phyloP scores from a whole-genome alignment of 2,888 invertebrate species.

The Leptinotarsa rubiginosa region DNA sequence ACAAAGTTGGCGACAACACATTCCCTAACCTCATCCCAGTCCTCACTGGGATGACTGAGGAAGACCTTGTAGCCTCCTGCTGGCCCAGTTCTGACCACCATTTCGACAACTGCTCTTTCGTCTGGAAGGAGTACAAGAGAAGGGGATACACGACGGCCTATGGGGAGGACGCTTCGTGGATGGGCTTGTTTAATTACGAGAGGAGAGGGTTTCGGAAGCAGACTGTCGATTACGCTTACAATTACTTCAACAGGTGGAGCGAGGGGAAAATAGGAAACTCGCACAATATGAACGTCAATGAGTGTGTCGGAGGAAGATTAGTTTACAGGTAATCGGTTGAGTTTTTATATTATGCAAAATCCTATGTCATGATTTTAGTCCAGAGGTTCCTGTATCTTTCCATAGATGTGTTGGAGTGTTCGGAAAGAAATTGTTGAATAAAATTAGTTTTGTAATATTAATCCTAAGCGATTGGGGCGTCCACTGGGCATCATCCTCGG shows the following conservation, averaged over 20 bases:
- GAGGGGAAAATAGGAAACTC: constrained; percentile 77
- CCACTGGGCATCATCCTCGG: too few species aligned
- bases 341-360: too few species aligned
- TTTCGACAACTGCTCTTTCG: constrained; percentile 84
- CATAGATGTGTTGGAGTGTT: too few species aligned
- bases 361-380: too few species aligned
- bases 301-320: constrained; percentile 79
- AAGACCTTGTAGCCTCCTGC: constrained; percentile 75
- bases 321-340: constrained; percentile 68
- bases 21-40: constrained; percentile 90
- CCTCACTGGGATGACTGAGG: constrained; percentile 77
- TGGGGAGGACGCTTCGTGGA: constrained; percentile 84
- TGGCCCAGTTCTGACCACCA: constrained; percentile 68
- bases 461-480: too few species aligned
- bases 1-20: constrained; percentile 94
- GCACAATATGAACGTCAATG: constrained; percentile 73
- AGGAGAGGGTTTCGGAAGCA: constrained; percentile 81
- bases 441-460: too few species aligned
- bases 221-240: constrained; percentile 88
- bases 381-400: too few species aligned
- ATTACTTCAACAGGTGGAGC: constrained; percentile 78
- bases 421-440: too few species aligned
- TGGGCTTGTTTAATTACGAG: constrained; percentile 85
- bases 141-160: constrained; percentile 82
- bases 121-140: constrained; percentile 84